Conservation (phyloP, 35 echinoderm and acorn worm genomes). For the Eucidaris tribuloides region DNA sequence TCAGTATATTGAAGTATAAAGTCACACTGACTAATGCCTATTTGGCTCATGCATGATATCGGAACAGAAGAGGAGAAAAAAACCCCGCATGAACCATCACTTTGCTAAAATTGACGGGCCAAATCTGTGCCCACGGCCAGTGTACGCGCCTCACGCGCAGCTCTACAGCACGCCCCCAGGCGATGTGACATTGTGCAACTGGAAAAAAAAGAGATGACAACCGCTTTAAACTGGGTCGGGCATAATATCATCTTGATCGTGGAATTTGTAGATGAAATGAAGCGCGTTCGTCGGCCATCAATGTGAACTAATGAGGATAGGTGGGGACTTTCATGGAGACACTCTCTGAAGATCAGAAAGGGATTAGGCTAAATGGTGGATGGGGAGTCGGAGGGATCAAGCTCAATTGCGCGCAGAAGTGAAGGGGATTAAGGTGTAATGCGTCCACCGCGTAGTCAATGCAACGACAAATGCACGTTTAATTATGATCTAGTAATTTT, state of each 20-base stretch:
- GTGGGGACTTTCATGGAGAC: not conserved
- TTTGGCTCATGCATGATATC: too few species aligned
- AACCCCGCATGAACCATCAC: too few species aligned
- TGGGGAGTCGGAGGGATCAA: conserved; percentile 25
- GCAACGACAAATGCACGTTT: conserved; percentile 9
- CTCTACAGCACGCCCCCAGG: not conserved
- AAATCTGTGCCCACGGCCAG: too few species aligned
- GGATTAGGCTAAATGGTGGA: conserved; percentile 29
- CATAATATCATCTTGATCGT: conserved; percentile 24
- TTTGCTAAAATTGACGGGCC: too few species aligned
- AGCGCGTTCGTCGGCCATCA: not conserved
- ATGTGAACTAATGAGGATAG: conserved; percentile 27
- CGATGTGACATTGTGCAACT: conserved; percentile 1
- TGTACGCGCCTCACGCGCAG: not conserved
- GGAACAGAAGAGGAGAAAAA: too few species aligned
- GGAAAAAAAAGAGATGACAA: too few species aligned
- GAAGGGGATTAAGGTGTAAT: not conserved
- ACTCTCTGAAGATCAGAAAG: not conserved
- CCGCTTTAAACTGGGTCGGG: conserved; percentile 11
- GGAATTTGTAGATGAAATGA: conserved; percentile 13
- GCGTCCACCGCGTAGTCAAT: not conserved
- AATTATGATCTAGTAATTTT: conserved; percentile 33
- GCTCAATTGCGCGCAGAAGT: not conserved
- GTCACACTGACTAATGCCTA: too few species aligned
- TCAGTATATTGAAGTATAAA: too few species aligned